Conservation (phyloP, 64 coral and sea anemone species). For the Anthopleura sola region DNA sequence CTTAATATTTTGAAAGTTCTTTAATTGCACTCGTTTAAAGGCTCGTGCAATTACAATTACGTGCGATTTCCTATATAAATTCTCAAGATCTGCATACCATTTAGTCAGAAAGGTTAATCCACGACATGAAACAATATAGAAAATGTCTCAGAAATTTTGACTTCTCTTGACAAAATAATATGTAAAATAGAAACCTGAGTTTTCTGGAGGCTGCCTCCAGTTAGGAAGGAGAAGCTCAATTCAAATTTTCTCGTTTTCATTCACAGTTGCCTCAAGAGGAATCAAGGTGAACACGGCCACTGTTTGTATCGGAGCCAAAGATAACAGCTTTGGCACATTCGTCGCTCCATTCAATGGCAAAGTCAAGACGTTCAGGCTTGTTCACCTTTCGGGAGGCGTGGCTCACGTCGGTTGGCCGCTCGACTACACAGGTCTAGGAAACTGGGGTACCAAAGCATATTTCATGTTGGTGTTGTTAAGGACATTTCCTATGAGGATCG, state of each 20-base stretch:
- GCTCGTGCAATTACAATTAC: too few species aligned
- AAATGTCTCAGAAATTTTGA: too few species aligned
- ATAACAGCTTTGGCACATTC: slow-evolving; percentile 1
- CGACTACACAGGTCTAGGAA: not conserved
- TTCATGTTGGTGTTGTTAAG: not conserved
- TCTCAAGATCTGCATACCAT: too few species aligned
- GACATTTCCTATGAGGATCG: not conserved
- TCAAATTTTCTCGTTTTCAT: not conserved
- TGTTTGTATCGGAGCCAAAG: slow-evolving; percentile 19
- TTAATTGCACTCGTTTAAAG: too few species aligned
- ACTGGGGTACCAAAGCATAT: not conserved
- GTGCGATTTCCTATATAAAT: too few species aligned
- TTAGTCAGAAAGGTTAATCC: too few species aligned
- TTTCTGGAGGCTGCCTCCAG: too few species aligned
- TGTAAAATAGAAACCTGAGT: too few species aligned
- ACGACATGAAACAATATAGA: too few species aligned
- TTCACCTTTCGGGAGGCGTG: slow-evolving; percentile 2
- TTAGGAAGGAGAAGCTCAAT: too few species aligned
- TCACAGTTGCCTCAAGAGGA: not conserved
- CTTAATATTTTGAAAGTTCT: too few species aligned
- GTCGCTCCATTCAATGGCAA: not conserved
- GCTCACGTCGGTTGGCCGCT: not conserved
- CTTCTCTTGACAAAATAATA: too few species aligned
- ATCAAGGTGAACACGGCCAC: slow-evolving; percentile 13
- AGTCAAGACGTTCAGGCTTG: slow-evolving; percentile 4